Base-by-base conservation (phyloP, 2,113 vertebrate genomes). In the Cheilinus undulatus region DNA sequence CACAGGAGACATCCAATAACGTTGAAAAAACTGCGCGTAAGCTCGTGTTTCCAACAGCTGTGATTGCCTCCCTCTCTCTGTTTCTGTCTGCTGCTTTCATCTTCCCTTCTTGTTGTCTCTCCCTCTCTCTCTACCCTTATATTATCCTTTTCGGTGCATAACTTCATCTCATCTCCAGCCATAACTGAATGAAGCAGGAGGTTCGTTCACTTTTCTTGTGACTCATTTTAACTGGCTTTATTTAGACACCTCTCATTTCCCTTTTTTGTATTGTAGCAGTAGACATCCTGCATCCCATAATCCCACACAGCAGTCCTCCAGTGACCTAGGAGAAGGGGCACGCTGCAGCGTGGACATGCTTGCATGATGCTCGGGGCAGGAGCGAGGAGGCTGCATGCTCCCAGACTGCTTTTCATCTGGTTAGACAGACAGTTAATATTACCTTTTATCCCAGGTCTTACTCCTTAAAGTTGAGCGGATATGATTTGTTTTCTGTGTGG, bases 211-310 rank as follows among this genome's bases (percentile, higher is more conserved):
- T 52, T 64, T 72, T 76, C 32, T 52, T 77, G 73, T 62, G 75
- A 66, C 72, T 92, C 91, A 92, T 93, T 93, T 92, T 72, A 73
- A 89, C 54, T 49, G 87, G 86, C 87, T 94, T 93, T 92, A 88
- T 82, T 68, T 84, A 90, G 89, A 93, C 88, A 93, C 88, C 86
- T 85, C 90, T 94, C 88, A 94, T 94, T 94, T 93, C 93, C 92
- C 91, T 79, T 65, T n/a, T 57, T 54, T 73, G 78, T 73, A 81
- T 78, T 63, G 84, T 58, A 73, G 83, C 66, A 69, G 72, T 86
- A 89, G 88, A 90, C 87, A 75, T 91, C 81, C 78, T 89, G 87
- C 76, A 83, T 89, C 89, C 76, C 70, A 80, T 84, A 91, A 93
- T 88, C 87, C 87, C 69, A 40, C 27, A 81, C 82, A 54, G 76